phyloP scores from a whole-genome alignment of 1,140 invertebrate genomes.

The Pseudomyrmex cubaensis region DNA sequence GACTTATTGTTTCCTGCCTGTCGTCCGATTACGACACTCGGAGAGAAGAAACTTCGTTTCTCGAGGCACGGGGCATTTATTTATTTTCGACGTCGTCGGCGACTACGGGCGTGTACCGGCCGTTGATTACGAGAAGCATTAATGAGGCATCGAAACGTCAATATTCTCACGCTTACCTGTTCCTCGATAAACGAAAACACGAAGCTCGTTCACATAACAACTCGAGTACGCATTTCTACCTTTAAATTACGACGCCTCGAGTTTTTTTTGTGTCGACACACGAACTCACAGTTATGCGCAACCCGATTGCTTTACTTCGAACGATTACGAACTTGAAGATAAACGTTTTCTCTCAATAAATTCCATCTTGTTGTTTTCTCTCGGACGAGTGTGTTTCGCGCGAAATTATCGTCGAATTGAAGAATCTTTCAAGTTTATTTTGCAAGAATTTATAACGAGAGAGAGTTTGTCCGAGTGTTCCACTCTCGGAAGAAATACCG shows the following conservation, averaged over 20 bases:
- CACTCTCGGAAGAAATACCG: background rate
- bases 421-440: constrained; percentile 44
- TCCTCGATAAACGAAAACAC: constrained; percentile 34
- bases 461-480: background rate
- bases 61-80: constrained; percentile 1
- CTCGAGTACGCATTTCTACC: background rate
- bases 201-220: background rate
- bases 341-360: constrained; percentile 40
- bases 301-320: background rate
- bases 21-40: constrained; percentile 35
- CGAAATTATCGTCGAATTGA: constrained; percentile 35
- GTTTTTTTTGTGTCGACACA: background rate
- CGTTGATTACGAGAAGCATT: constrained; percentile 38
- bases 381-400: constrained; percentile 8
- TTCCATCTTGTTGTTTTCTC: constrained; percentile 17
- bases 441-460: constrained; percentile 34
- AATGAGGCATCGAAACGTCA: constrained; percentile 44
- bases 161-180: constrained; percentile 49
- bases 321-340: constrained; percentile 1
- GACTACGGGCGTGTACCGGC: background rate
- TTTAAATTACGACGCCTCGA: too few species aligned
- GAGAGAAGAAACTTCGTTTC: constrained; percentile 4
- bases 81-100: constrained; percentile 35
- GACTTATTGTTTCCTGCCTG: constrained; percentile 48
- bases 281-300: background rate